Percentiles rank a stretch among this genome's conserved stretches.
Conservation (phyloP, 2,113 vertebrate species). For the Saimiri boliviensis region DNA sequence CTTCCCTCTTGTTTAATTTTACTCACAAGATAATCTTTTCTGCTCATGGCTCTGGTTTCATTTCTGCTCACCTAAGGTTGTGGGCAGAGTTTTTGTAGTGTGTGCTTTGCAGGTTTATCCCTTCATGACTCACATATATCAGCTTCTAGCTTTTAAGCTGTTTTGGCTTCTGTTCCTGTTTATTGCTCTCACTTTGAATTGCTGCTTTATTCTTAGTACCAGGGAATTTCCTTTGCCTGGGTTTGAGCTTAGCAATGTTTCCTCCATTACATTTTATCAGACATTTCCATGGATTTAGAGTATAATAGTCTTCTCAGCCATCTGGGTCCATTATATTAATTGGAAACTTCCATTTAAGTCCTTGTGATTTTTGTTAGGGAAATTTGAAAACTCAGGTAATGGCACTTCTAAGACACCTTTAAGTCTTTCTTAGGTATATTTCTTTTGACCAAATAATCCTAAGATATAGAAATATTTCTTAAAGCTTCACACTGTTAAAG, state of each 20-base stretch:
- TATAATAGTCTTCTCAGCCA: background rate
- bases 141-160: background rate
- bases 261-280: background rate
- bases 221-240: background rate
- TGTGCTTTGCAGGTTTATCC: slow-evolving; percentile 11
- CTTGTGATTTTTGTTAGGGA: background rate
- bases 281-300: background rate
- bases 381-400: background rate
- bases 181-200: slow-evolving; percentile 25
- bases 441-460: too few relatives aligned
- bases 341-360: background rate
- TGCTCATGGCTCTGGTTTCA: background rate
- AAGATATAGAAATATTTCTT: slow-evolving; percentile 6
- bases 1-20: background rate
- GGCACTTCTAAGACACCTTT: too few relatives aligned
- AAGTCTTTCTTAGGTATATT: too few relatives aligned
- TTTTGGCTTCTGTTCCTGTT: slow-evolving; percentile 46
- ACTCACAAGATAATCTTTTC: background rate
- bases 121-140: background rate
- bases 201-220: slow-evolving; percentile 38
- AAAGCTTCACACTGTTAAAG: background rate
- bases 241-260: background rate
- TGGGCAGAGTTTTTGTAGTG: background rate
- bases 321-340: background rate
- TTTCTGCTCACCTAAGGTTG: background rate